Conservation (phyloP, 2,797 vertebrate genomes). For the Denticeps clupeoides region DNA sequence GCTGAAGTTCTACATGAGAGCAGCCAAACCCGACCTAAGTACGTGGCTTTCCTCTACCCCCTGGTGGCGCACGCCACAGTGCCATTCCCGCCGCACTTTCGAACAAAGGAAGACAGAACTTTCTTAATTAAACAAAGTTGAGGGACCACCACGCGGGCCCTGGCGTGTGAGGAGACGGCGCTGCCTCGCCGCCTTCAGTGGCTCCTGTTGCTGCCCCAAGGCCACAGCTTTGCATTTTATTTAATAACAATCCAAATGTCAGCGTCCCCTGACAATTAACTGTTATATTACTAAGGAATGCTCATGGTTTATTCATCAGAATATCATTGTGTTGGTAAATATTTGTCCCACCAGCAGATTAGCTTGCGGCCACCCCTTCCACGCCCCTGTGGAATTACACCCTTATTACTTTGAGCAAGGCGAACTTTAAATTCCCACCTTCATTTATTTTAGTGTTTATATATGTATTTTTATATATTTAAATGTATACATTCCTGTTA, state of each 20-base stretch:
- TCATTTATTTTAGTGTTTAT: constrained; percentile 1
- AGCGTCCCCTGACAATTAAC: constrained; percentile 66
- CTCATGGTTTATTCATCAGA: constrained; percentile 66
- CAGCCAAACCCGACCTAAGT: constrained; percentile 90
- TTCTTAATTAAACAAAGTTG: constrained; percentile 60
- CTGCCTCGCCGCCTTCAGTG: constrained; percentile 34
- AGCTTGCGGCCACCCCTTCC: constrained; percentile 36
- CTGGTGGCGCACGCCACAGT: constrained; percentile 23
- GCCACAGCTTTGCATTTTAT: constrained; percentile 61
- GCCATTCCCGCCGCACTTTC: constrained; percentile 10
- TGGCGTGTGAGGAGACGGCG: constrained; percentile 27
- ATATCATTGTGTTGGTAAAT: constrained; percentile 64
- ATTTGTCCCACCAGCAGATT: constrained; percentile 65
- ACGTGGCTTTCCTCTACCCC: constrained; percentile 49
- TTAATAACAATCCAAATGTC: constrained; percentile 69
- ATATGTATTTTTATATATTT: constrained; percentile 2
- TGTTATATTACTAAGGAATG: constrained; percentile 64
- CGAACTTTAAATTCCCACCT: constrained; percentile 8
- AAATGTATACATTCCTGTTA: not conserved
- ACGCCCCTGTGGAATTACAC: constrained; percentile 31
- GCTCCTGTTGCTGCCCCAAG: constrained; percentile 38
- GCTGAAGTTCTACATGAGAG: constrained; percentile 92
- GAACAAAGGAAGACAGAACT: constrained; percentile 40
- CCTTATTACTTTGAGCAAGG: constrained; percentile 45
- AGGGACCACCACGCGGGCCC: constrained; percentile 31